These are phyloP conservation scores for Syngnathus floridae DNA, from an alignment of 2,113 vertebrate species.

Conservation along the genomic window DNA sequence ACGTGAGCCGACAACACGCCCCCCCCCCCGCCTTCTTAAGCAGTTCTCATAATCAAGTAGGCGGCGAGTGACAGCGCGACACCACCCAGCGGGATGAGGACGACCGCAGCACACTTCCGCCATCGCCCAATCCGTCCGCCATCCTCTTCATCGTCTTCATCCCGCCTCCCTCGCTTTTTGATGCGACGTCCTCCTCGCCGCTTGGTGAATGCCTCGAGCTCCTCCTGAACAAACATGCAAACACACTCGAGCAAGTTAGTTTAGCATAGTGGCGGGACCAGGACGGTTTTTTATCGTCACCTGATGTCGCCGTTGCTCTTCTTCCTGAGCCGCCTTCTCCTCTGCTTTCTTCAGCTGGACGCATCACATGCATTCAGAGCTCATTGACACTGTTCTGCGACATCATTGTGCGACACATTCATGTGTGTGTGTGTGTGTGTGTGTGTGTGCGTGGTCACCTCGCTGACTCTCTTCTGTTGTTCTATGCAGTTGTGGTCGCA, in stretches of 20 bases:
- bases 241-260: background rate
- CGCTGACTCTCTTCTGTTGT: slow-evolving; percentile 78
- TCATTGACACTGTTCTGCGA: too few species aligned
- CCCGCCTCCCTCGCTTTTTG: slow-evolving; percentile 78
- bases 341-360: slow-evolving; percentile 85
- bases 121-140: slow-evolving; percentile 63
- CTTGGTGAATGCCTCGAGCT: slow-evolving; percentile 94
- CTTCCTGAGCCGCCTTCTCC: slow-evolving; percentile 79
- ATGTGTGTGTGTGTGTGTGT: background rate
- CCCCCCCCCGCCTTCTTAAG: background rate
- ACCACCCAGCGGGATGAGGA: slow-evolving; percentile 72
- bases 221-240: slow-evolving; percentile 71
- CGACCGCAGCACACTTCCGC: slow-evolving; percentile 70
- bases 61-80: slow-evolving; percentile 61
- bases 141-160: slow-evolving; percentile 53
- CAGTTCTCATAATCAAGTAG: slow-evolving; percentile 69
- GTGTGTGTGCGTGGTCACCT: slow-evolving; percentile 69
- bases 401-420: background rate
- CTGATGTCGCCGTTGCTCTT: slow-evolving; percentile 85
- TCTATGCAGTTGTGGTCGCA: slow-evolving; percentile 83
- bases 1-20: background rate
- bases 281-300: slow-evolving; percentile 50
- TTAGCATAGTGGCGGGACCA: background rate
- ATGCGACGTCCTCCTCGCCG: slow-evolving; percentile 79
- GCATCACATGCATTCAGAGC: slow-evolving; percentile 7